phyloP scores from a whole-genome alignment of 2,797 vertebrate species.

The Pipistrellus pygmaeus region DNA sequence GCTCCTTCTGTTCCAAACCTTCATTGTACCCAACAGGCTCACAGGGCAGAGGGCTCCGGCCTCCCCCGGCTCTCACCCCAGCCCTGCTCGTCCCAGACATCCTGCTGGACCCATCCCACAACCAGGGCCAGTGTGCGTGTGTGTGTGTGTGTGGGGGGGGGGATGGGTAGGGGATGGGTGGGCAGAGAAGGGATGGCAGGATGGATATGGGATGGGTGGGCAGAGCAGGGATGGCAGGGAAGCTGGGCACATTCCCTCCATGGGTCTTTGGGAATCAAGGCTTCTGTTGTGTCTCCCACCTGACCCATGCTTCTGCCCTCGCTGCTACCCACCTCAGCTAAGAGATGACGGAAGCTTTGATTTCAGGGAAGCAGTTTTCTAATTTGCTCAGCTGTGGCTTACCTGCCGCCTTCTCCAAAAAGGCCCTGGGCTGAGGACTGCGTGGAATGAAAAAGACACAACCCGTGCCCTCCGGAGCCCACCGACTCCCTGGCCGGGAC shows the following conservation, averaged over 20 bases:
- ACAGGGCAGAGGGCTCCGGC: neutral
- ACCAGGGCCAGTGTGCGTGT: too few relatives aligned
- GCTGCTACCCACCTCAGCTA: neutral
- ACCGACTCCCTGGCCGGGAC: neutral
- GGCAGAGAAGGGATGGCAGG: neutral
- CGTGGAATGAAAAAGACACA: neutral
- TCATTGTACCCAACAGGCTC: neutral
- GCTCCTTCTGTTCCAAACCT: neutral
- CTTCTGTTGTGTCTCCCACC: neutral
- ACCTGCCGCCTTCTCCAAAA: neutral
- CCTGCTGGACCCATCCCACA: neutral
- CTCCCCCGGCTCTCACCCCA: neutral
- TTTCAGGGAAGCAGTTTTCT: neutral
- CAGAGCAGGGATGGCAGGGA: neutral
- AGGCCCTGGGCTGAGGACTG: neutral
- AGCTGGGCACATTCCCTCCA: neutral
- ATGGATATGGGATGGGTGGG: neutral
- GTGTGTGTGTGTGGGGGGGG: rapidly evolving
- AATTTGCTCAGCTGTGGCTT: neutral
- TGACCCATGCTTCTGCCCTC: neutral
- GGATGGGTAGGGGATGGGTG: neutral
- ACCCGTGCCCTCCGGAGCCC: slow-evolving; percentile 20
- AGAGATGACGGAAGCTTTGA: neutral
- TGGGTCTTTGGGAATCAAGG: neutral
- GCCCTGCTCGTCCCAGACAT: neutral